phyloP scores from a whole-genome alignment of 2,888 invertebrate genomes.

The Clostera curtula region DNA sequence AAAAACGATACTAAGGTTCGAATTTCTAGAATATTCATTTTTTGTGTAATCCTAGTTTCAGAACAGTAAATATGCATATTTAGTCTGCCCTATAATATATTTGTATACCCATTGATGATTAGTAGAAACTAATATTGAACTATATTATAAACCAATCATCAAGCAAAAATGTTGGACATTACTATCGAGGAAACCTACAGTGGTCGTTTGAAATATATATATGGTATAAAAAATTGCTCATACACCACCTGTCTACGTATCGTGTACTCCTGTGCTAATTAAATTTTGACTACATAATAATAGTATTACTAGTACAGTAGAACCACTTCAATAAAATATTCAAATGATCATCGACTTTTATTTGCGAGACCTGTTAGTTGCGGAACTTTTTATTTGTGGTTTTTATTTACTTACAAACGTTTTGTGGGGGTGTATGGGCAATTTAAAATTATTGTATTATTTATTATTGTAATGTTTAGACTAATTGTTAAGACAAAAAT shows the following conservation, averaged over 20 bases:
- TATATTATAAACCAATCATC: too few species aligned
- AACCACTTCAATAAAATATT: constrained; percentile 61
- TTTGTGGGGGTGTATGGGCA: constrained; percentile 76
- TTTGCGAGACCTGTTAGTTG: constrained; percentile 60
- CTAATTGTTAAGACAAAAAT: constrained; percentile 15
- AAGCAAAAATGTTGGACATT: too few species aligned
- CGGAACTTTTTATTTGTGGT: constrained; percentile 47
- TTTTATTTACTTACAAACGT: constrained; percentile 50
- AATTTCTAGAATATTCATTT: too few species aligned
- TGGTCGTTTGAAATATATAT: too few species aligned
- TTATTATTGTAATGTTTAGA: constrained; percentile 4
- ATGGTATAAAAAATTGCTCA: constrained; percentile 60
- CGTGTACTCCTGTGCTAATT: constrained; percentile 43
- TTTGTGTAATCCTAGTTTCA: too few species aligned
- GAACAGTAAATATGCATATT: too few species aligned
- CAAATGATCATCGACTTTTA: constrained; percentile 60
- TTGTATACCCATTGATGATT: too few species aligned
- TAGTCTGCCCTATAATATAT: too few species aligned
- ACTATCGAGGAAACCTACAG: too few species aligned
- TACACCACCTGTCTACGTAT: constrained; percentile 66
- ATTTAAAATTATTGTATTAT: constrained; percentile 27
- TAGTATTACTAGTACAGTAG: constrained; percentile 52
- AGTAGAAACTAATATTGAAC: too few species aligned
- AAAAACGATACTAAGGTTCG: too few species aligned
- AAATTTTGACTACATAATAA: constrained; percentile 31